These are phyloP conservation scores for Intellagama lesueurii DNA, from an alignment of 2,797 vertebrate genomes.

Conservation along the genomic window DNA sequence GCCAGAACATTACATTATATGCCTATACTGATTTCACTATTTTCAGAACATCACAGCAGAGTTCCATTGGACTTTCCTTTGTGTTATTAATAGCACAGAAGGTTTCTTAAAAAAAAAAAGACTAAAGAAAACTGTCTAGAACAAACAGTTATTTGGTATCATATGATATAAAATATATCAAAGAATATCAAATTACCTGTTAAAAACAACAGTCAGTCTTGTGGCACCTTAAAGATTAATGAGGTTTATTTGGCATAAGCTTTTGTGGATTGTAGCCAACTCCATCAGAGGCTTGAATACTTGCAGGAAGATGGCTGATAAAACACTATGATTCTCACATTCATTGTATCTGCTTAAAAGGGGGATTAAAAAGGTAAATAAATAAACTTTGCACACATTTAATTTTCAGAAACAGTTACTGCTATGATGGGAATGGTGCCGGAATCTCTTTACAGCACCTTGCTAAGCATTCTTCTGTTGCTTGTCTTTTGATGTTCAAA, in stretches of 20 bases:
- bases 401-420: conserved; percentile 9
- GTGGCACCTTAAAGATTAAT: too few species aligned
- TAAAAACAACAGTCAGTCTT: too few species aligned
- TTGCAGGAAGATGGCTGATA: not conserved
- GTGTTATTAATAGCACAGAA: not conserved
- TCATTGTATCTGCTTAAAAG: not conserved
- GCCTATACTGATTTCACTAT: not conserved
- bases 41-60: not conserved
- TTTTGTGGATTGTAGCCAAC: too few species aligned
- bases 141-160: not conserved
- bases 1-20: not conserved
- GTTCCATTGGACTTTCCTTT: not conserved
- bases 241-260: too few species aligned
- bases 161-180: not conserved
- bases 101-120: too few species aligned
- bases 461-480: not conserved
- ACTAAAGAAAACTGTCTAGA: too few species aligned
- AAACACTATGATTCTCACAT: not conserved
- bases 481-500: not conserved
- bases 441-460: not conserved
- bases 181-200: too few species aligned
- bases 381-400: not conserved
- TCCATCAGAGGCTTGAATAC: too few species aligned
- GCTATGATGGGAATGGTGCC: not conserved
- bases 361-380: not conserved